Evolutionary conservation across 2,113 vertebrate species (phyloP).

Genomic region (Aegotheles bennettii): DNA sequence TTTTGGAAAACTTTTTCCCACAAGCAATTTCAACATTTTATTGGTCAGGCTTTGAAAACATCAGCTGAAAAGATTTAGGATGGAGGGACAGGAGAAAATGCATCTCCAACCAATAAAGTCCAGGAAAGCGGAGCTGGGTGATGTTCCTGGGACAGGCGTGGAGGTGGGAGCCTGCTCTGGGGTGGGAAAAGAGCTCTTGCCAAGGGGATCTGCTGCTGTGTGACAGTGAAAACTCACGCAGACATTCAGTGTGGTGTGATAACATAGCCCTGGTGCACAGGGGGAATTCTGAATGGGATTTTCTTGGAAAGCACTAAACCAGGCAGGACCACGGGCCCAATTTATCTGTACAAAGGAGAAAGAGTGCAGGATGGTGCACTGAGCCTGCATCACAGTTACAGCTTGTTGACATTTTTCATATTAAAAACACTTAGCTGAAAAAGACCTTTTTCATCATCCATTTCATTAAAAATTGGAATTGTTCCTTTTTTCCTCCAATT

Average conservation of each 20-base stretch:
- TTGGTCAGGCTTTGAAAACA: background rate
- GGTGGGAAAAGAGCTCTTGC: background rate
- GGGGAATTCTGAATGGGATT: background rate
- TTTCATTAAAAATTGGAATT: background rate
- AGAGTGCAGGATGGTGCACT: accelerated
- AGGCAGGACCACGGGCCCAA: background rate
- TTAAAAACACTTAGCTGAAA: background rate
- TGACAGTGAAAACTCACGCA: accelerated
- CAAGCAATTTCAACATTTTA: background rate
- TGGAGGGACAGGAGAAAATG: background rate
- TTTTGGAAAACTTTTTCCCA: background rate
- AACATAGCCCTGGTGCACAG: accelerated
- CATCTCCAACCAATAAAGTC: background rate
- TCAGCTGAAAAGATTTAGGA: background rate
- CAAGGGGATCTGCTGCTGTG: background rate
- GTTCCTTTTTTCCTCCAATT: background rate
- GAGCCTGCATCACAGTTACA: background rate
- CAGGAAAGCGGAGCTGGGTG: background rate
- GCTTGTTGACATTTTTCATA: background rate
- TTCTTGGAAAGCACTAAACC: background rate
- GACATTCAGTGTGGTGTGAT: accelerated
- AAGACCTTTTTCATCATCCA: background rate
- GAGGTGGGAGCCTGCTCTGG: background rate
- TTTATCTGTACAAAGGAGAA: background rate
- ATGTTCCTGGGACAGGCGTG: background rate